phyloP scores from a whole-genome alignment of 2,797 vertebrate species.

The Fundulus diaphanus region DNA sequence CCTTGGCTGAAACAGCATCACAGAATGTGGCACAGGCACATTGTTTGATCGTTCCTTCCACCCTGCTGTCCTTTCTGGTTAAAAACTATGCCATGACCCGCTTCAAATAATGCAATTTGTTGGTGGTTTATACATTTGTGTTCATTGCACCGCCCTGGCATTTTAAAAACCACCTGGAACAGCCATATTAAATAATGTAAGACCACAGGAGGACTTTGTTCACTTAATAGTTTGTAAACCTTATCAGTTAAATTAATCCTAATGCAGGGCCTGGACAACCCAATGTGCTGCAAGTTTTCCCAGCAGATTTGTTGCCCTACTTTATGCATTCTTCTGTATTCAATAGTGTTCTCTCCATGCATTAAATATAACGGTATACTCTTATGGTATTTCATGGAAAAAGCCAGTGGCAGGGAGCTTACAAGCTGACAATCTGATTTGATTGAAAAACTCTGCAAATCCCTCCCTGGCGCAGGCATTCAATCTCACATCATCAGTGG shows the following conservation, averaged over 20 bases:
- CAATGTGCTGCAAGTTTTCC: slow-evolving; percentile 3
- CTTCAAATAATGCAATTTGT: background rate
- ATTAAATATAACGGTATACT: slow-evolving; percentile 35
- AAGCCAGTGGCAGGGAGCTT: slow-evolving; percentile 55
- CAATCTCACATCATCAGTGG: slow-evolving; percentile 68
- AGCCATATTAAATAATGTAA: background rate
- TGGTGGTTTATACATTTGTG: background rate
- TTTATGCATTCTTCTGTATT: slow-evolving; percentile 32
- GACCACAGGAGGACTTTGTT: background rate
- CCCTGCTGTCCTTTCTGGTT: background rate
- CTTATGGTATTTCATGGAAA: slow-evolving; percentile 30
- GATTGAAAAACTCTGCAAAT: slow-evolving; percentile 81
- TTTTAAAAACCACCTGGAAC: background rate
- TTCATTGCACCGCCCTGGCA: background rate
- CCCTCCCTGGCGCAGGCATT: slow-evolving; percentile 65
- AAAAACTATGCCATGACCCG: background rate
- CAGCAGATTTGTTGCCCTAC: slow-evolving; percentile 31
- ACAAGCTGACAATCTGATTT: slow-evolving; percentile 76
- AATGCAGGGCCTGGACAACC: background rate
- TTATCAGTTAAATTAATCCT: slow-evolving; percentile 9
- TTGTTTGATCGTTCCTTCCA: background rate
- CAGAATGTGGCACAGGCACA: background rate
- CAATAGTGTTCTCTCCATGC: slow-evolving; percentile 30
- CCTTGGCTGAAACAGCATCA: background rate
- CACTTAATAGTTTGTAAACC: slow-evolving; percentile 7